These are phyloP conservation scores for Hydractinia echinata DNA, from an alignment of 30 jellyfish, hydroid and myxozoan species.

Conservation along the genomic window DNA sequence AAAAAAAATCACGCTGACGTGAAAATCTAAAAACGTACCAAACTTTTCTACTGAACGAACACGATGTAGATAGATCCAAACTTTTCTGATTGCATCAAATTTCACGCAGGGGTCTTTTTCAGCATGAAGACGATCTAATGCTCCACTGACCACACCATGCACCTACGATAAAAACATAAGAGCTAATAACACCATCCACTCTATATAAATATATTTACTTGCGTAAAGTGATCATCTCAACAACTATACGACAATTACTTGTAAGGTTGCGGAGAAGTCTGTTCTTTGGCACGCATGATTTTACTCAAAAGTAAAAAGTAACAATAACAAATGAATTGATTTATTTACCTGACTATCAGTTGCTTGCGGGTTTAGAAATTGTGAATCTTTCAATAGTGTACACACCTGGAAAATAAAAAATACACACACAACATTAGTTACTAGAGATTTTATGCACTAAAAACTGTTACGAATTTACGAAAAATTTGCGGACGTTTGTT, in stretches of 20 bases:
- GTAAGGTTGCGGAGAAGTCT: too few relatives aligned
- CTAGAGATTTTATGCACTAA: too few relatives aligned
- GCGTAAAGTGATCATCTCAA: too few relatives aligned
- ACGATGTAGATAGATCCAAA: constrained; percentile 87
- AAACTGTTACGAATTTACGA: too few relatives aligned
- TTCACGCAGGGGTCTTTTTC: constrained; percentile 95
- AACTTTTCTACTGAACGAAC: constrained; percentile 76
- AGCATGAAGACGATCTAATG: constrained; percentile 93
- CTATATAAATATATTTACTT: not conserved
- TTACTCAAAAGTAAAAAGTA: too few relatives aligned
- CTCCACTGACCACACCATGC: constrained; percentile 95
- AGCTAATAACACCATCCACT: not conserved
- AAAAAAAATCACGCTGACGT: not conserved
- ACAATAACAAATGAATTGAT: too few relatives aligned
- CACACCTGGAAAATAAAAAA: constrained; percentile 58
- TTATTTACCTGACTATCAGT: constrained; percentile 75
- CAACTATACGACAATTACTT: too few relatives aligned
- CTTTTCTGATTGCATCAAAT: constrained; percentile 76
- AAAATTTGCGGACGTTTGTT: too few relatives aligned
- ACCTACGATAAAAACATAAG: constrained; percentile 30
- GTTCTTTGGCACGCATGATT: too few relatives aligned
- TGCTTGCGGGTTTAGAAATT: constrained; percentile 84
- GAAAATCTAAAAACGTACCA: constrained; percentile 34
- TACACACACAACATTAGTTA: too few relatives aligned
- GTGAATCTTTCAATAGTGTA: constrained; percentile 74